Base-by-base conservation (phyloP, 2,888 invertebrate species). In the Amphipoea lucens region DNA sequence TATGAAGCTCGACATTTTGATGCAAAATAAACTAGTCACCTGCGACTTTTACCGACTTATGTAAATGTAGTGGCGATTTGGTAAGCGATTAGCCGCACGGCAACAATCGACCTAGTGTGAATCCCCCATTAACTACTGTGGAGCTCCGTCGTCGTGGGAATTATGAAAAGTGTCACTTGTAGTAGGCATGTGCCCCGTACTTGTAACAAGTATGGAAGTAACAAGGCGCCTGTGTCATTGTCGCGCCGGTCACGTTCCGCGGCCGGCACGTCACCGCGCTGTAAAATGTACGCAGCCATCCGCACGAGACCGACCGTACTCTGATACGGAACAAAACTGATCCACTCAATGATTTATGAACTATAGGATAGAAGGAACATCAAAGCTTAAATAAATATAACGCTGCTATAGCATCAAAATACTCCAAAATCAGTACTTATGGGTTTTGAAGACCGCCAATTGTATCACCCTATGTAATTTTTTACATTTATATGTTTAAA, bases 241-340 rank as follows among this genome's bases (percentile, higher is more conserved):
- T 90, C 85, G 93, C 83, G 78, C 93, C 45, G 84, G 94, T 93
- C 96, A 95, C 96, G 95, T 95, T 87, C 72, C 81, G 65, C 74
- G 66, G 57, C 42, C 83, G 88, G 89, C 92, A 92, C 90, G 91
- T 68, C 63, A 78, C n/a, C 88, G 88, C 91, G 90, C 89, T 93
- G 93, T 95, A 94, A 95, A 95, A 95, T 94, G 92, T 92, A 95
- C 95, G 92, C 94, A 95, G 93, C 94, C 94, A 92, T 89, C 90
- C 90, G 88, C 88, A 89, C 88, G 89, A 91, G 75, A 85, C 82
- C 90, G 91, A 91, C 92, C 92, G 91, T 92, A 92, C 93, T 94
- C 90, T 85, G 83, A 87, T 85, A 86, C 79, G 23, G 29, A 79
- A 92, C 90, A 90, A 76, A 48, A 78, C n/a, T 36, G n/a, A 48